phyloP scores from a whole-genome alignment of 2,888 invertebrate species.

The Entomobrya multifasciata region DNA sequence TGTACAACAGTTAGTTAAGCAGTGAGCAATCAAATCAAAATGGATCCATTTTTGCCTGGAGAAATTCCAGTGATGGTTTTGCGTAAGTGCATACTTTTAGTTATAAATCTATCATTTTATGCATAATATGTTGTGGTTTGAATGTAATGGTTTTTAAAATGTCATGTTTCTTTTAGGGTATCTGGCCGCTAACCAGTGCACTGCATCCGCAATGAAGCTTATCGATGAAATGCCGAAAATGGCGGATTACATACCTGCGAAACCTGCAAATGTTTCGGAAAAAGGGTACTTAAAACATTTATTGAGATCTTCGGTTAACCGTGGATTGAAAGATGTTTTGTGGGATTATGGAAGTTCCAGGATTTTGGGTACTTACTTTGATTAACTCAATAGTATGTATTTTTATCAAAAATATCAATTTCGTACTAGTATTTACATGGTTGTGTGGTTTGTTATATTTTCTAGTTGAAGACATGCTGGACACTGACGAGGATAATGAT shows the following conservation, averaged over 20 bases:
- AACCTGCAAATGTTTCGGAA: slow-evolving; percentile 46
- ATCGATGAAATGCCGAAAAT: slow-evolving; percentile 65
- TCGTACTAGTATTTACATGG: too few species aligned
- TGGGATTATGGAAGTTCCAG: slow-evolving; percentile 67
- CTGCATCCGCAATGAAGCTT: slow-evolving; percentile 44
- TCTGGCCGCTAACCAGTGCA: slow-evolving; percentile 61
- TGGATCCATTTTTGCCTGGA: slow-evolving; percentile 68
- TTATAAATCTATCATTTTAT: background rate
- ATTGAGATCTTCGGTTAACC: slow-evolving; percentile 10
- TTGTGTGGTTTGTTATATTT: slow-evolving; percentile 22
- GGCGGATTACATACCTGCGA: slow-evolving; percentile 33
- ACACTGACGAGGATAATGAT: slow-evolving; percentile 32
- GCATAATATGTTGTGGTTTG: background rate
- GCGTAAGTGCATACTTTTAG: slow-evolving; percentile 48
- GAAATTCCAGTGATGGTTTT: slow-evolving; percentile 70
- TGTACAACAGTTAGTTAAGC: too few species aligned
- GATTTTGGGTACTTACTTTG: slow-evolving; percentile 55
- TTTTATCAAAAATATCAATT: slow-evolving; percentile 1
- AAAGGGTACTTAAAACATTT: slow-evolving; percentile 54
- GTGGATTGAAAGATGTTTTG: slow-evolving; percentile 52
- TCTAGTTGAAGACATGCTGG: slow-evolving; percentile 53
- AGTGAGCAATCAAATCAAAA: background rate
- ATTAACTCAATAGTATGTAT: background rate
- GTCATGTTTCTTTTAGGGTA: slow-evolving; percentile 54
- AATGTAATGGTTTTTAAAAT: too few species aligned